phyloP scores from a whole-genome alignment of 2,888 invertebrate species.

The Zeuzera pyrina region DNA sequence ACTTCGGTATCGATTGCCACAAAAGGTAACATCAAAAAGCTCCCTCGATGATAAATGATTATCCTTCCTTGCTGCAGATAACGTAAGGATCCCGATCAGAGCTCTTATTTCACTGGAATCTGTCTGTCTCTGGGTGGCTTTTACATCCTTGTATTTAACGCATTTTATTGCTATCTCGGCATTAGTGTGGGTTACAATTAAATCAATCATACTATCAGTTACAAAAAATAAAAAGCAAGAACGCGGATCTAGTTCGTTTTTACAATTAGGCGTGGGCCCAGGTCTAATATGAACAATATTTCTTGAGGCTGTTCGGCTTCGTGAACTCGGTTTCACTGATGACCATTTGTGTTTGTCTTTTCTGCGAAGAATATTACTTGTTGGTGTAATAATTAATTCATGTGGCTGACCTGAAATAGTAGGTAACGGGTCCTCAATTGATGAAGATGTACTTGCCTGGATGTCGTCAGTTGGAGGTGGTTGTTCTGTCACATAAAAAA shows the following conservation, averaged over 20 bases:
- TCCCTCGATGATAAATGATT: slow-evolving; percentile 14
- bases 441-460: slow-evolving; percentile 2
- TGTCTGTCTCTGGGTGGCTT: slow-evolving; percentile 1
- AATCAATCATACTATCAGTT: not conserved
- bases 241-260: not conserved
- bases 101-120: not conserved
- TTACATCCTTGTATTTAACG: not conserved
- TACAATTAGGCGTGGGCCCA: not conserved
- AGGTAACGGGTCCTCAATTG: slow-evolving; percentile 2
- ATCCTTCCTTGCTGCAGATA: slow-evolving; percentile 24
- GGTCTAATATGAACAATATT: not conserved
- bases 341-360: slow-evolving; percentile 2
- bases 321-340: not conserved
- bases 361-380: not conserved
- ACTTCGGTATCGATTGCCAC: slow-evolving; percentile 3
- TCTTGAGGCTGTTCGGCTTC: not conserved
- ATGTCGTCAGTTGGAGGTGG: slow-evolving; percentile 1
- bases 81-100: slow-evolving; percentile 10
- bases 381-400: not conserved
- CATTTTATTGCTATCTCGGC: slow-evolving; percentile 1
- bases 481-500: slow-evolving; percentile 4
- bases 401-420: too few relatives aligned
- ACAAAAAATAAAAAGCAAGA: not conserved
- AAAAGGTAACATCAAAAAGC: not conserved
- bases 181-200: not conserved